These are phyloP conservation scores for Pyrocephalus nanus DNA, from an alignment of 2,797 vertebrate species.

Conservation along the genomic window DNA sequence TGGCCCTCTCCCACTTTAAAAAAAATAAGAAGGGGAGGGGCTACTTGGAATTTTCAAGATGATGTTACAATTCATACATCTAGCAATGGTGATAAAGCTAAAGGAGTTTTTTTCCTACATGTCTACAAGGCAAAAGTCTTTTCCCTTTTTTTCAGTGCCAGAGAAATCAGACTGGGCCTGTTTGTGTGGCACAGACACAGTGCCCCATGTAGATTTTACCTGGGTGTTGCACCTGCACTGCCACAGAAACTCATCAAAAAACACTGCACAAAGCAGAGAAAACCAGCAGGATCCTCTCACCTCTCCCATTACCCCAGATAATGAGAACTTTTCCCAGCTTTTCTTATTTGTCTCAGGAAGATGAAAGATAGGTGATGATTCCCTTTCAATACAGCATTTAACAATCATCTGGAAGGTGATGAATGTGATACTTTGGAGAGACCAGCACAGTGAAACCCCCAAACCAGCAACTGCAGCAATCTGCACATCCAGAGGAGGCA, in stretches of 20 bases:
- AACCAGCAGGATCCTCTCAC: no score
- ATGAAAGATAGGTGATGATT: neutral
- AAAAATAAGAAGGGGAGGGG: fast-evolving
- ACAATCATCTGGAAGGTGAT: neutral
- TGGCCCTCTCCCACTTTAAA: neutral
- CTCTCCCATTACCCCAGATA: neutral
- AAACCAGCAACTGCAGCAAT: neutral
- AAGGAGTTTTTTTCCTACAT: neutral
- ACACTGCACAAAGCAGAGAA: no score
- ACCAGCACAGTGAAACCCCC: neutral
- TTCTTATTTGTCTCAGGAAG: neutral
- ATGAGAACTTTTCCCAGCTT: neutral
- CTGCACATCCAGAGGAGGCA: conserved; percentile 3
- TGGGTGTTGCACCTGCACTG: no score
- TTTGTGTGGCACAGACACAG: no score
- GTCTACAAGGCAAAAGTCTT: neutral
- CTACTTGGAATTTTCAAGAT: neutral
- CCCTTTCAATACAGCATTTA: neutral
- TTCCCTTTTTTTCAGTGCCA: neutral
- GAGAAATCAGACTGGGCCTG: no score
- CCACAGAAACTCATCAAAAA: no score
- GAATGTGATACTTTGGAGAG: neutral
- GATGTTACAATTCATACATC: neutral
- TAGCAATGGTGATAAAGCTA: neutral
- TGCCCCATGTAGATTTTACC: no score